Evolutionary conservation across 2,888 invertebrate species (phyloP), one percentile per base, ranked within the genome.

Genomic region (Odontothrips loti): DNA sequence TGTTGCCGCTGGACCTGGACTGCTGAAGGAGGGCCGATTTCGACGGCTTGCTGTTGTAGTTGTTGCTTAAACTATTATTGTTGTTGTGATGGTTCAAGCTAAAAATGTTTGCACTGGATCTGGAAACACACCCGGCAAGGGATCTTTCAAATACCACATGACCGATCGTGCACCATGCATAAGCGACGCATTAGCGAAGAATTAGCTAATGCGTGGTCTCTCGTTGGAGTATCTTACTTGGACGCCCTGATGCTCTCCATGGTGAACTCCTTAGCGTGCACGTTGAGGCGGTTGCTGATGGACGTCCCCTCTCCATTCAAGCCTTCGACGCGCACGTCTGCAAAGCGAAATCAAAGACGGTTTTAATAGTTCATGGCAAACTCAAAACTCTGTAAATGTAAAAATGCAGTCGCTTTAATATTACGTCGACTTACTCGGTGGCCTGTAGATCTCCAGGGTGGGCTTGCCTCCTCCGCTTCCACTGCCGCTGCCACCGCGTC

Each of bases 251-350:
- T 82, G 83, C 20, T 82, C 86, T 89, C 87, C 79, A 90, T 94
- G 85, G 93, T 94, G 89, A 96, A 96, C 90, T 96, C 96, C 90
- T 95, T 95, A 82, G 96, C 96, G 89, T 95, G 94, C 84, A 95
- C 95, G 88, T 96, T 96, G 85, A 96, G 90, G 88, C 93, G 93
- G 85, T 84, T 88, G 86, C 84, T 83, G 86, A 23, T 84, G 86
- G 81, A 84, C 84, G 27, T 86, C 84, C 84, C 87, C 79, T 86
- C 86, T 87, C 23, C 86, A 82, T 83, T 79, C 78, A 81, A 89
- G 87, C 89, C 90, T 89, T 91, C 91, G 88, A 90, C 89, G 88
- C 91, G 90, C 86, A 91, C 90, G 88, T 91, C 91, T 91, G 88
- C 86, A 82, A 82, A 81, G 80, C 47, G 1, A 2, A 58, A 58